Evolutionary conservation across 2,797 vertebrate genomes (phyloP).

Genomic region (Carapus acus): DNA sequence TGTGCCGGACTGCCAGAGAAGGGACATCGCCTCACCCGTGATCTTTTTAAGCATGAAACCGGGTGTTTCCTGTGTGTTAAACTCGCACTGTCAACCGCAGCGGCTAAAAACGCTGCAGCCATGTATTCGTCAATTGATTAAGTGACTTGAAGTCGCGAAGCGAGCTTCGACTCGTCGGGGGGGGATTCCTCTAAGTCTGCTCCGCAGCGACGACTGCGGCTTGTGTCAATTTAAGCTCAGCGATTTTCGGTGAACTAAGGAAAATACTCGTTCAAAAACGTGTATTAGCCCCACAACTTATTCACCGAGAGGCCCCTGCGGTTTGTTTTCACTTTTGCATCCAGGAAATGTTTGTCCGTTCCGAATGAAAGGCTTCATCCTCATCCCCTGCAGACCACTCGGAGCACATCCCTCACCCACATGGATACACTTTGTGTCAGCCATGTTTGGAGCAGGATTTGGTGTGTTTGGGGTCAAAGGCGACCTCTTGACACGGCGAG

Average conservation of each 20-base stretch:
- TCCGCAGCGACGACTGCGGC: conserved; percentile 22
- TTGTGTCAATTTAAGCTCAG: conserved; percentile 1
- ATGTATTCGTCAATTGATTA: conserved; percentile 60
- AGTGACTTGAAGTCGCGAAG: conserved; percentile 58
- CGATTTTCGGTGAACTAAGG: background rate
- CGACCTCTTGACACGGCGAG: conserved; percentile 65
- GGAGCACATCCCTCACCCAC: conserved; percentile 31
- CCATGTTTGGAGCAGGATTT: conserved; percentile 59
- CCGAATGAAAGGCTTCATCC: background rate
- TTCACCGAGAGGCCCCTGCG: no score
- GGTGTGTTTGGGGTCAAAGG: conserved; percentile 65
- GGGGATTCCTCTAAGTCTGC: conserved; percentile 44
- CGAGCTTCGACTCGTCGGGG: conserved; percentile 35
- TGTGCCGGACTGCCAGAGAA: conserved; percentile 72
- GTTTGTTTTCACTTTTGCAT: no score
- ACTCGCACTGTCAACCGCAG: conserved; percentile 41
- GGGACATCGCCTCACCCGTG: conserved; percentile 65
- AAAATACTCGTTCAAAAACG: background rate
- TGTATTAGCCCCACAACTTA: background rate
- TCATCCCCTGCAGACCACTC: background rate
- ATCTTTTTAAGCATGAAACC: conserved; percentile 74
- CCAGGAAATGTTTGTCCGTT: background rate
- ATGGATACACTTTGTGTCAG: conserved; percentile 47
- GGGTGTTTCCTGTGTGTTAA: conserved; percentile 66
- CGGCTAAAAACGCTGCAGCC: conserved; percentile 42